phyloP scores from a whole-genome alignment of 2,797 vertebrate species.

The Distichodus sexfasciatus region DNA sequence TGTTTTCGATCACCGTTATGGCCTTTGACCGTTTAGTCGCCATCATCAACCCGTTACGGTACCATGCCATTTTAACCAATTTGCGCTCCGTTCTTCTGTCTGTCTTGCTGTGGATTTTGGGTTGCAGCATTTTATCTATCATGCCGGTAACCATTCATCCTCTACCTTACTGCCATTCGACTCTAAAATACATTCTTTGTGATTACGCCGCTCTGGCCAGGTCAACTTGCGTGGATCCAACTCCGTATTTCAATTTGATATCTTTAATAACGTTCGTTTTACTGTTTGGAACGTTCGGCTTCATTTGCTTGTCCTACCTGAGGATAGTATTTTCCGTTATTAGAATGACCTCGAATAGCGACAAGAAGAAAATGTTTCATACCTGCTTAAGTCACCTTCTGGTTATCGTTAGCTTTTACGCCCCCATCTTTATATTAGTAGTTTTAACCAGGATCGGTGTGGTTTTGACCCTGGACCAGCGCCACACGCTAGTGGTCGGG shows the following conservation, averaged over 20 bases:
- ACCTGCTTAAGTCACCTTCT: slow-evolving; percentile 38
- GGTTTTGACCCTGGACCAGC: slow-evolving; percentile 25
- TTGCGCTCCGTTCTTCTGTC: not conserved
- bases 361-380: slow-evolving; percentile 49
- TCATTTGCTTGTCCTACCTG: slow-evolving; percentile 18
- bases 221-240: slow-evolving; percentile 51
- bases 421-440: not conserved
- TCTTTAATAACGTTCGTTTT: not conserved
- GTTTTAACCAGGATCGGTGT: slow-evolving; percentile 14
- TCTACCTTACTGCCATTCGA: slow-evolving; percentile 28
- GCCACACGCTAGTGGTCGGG: not conserved
- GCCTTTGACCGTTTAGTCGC: slow-evolving; percentile 40
- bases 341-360: slow-evolving; percentile 45
- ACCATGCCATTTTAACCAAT: slow-evolving; percentile 33
- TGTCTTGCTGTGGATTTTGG: slow-evolving; percentile 9
- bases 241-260: slow-evolving; percentile 2
- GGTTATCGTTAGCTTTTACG: slow-evolving; percentile 12
- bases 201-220: slow-evolving; percentile 59
- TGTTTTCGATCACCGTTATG: slow-evolving; percentile 36
- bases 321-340: slow-evolving; percentile 15
- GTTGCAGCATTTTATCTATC: not conserved
- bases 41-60: slow-evolving; percentile 28
- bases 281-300: slow-evolving; percentile 1
- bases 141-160: slow-evolving; percentile 7
- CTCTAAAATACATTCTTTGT: slow-evolving; percentile 23